A percentile compares a stretch with the other conserved stretches of the same genome.
Evolutionary conservation across 2,888 invertebrate genomes (phyloP).

Genomic region (Drosophila barbarae): DNA sequence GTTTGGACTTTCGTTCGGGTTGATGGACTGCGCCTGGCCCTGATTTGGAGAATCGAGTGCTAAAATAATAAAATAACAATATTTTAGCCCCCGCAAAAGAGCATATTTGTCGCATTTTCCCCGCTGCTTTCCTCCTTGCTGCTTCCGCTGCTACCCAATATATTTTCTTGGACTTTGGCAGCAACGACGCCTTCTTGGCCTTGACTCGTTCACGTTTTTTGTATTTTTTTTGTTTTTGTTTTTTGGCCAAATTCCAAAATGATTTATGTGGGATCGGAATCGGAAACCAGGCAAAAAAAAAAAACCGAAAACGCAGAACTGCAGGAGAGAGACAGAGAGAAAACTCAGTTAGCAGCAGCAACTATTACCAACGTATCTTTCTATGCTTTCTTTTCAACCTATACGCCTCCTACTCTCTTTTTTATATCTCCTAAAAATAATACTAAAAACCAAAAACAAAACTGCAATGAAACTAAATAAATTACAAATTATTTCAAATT

Average conservation of each 20-base stretch:
- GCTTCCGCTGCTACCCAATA: slow-evolving; percentile 3
- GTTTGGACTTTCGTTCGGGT: slow-evolving; percentile 12
- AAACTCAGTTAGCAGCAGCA: slow-evolving; percentile 1
- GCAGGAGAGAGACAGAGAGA: slow-evolving; percentile 10
- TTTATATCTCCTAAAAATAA: slow-evolving; percentile 1
- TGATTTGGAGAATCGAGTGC: background rate
- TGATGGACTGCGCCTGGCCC: slow-evolving; percentile 2
- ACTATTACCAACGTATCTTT: slow-evolving; percentile 1
- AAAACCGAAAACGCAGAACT: background rate
- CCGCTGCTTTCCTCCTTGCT: background rate
- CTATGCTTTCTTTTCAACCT: slow-evolving; percentile 4
- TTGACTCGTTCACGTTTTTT: slow-evolving; percentile 32
- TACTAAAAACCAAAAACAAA: slow-evolving; percentile 1
- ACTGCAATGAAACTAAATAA: background rate
- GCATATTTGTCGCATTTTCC: slow-evolving; percentile 22
- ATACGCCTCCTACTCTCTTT: background rate
- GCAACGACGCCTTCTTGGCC: slow-evolving; percentile 13
- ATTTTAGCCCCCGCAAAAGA: slow-evolving; percentile 3
- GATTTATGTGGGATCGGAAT: slow-evolving; percentile 35
- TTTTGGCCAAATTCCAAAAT: slow-evolving; percentile 45
- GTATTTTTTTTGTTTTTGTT: background rate
- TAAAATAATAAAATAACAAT: background rate
- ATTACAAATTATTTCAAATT: slow-evolving; percentile 16
- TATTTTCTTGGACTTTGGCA: slow-evolving; percentile 36
- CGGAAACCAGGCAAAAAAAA: background rate